These are phyloP conservation scores for Dryococelus australis DNA, from an alignment of 2,888 invertebrate species.

Conservation along the genomic window DNA sequence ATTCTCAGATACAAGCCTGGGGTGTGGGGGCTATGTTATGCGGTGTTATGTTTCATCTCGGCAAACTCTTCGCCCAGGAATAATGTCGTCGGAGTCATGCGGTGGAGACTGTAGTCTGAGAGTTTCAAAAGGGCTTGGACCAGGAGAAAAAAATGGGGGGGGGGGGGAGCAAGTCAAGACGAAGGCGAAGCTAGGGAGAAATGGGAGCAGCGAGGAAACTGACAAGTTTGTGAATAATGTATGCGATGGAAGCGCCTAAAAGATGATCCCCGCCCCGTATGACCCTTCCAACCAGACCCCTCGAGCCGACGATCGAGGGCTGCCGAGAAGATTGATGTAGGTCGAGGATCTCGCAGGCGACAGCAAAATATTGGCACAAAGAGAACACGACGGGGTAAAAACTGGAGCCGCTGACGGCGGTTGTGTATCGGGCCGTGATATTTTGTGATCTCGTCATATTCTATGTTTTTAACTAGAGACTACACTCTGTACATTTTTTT, in stretches of 20 bases:
- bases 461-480: too few species aligned
- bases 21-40: too few species aligned
- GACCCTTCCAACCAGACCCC: not conserved
- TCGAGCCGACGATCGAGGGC: not conserved
- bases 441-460: too few species aligned
- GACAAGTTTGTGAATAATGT: conserved; percentile 36
- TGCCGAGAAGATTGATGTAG: not conserved
- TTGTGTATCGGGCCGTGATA: too few species aligned
- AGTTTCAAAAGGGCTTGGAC: not conserved
- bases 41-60: not conserved
- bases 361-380: not conserved
- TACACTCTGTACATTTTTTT: too few species aligned
- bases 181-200: not conserved
- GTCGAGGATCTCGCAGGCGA: not conserved
- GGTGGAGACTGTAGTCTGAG: not conserved
- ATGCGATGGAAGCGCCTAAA: conserved; percentile 28
- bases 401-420: not conserved
- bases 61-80: not conserved
- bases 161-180: not conserved
- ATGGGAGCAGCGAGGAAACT: not conserved
- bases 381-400: not conserved
- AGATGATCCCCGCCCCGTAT: not conserved
- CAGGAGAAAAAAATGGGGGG: not conserved
- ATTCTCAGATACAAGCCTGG: too few species aligned
- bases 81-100: not conserved